phyloP scores from a whole-genome alignment of 2,888 invertebrate genomes.

The Chrysopilus asiliformis region DNA sequence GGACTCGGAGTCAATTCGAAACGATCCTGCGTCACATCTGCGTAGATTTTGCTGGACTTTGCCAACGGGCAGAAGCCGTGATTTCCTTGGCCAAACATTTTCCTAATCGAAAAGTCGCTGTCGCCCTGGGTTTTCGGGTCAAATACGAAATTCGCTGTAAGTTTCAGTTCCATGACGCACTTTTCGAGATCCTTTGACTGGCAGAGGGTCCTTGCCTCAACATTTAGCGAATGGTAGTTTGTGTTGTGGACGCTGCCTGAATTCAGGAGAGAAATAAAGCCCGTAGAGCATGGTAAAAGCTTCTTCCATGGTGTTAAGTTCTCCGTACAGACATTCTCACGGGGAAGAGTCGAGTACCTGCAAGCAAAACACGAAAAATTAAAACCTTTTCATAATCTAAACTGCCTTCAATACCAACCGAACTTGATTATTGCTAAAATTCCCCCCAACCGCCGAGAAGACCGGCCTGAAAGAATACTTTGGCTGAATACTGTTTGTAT shows the following conservation, averaged over 20 bases:
- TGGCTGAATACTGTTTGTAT: conserved; percentile 71
- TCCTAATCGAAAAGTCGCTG: conserved; percentile 66
- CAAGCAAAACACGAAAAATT: conserved; percentile 32
- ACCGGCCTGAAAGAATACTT: conserved; percentile 68
- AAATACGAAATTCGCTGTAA: conserved; percentile 78
- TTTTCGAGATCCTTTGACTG: conserved; percentile 39
- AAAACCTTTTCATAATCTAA: too few species aligned
- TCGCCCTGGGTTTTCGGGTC: conserved; percentile 49
- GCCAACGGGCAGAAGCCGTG: conserved; percentile 73
- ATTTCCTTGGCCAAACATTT: conserved; percentile 76
- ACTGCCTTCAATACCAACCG: too few species aligned
- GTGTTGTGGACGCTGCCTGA: conserved; percentile 85
- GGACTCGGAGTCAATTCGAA: conserved; percentile 54
- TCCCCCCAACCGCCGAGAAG: too few species aligned
- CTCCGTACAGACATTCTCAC: conserved; percentile 97
- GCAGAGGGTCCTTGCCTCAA: conserved; percentile 74
- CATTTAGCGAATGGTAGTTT: conserved; percentile 79
- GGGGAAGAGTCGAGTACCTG: conserved; percentile 80
- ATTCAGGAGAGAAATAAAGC: conserved; percentile 76
- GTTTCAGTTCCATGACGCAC: conserved; percentile 63
- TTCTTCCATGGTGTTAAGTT: conserved; percentile 98
- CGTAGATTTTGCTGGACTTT: conserved; percentile 59
- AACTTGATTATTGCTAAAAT: too few species aligned
- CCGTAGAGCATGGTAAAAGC: conserved; percentile 84
- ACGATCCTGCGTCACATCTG: conserved; percentile 56